A percentile compares a stretch with the other conserved stretches of the same genome.
phyloP scores from a whole-genome alignment of 2,113 vertebrate genomes.

The Carassius gibelio region DNA sequence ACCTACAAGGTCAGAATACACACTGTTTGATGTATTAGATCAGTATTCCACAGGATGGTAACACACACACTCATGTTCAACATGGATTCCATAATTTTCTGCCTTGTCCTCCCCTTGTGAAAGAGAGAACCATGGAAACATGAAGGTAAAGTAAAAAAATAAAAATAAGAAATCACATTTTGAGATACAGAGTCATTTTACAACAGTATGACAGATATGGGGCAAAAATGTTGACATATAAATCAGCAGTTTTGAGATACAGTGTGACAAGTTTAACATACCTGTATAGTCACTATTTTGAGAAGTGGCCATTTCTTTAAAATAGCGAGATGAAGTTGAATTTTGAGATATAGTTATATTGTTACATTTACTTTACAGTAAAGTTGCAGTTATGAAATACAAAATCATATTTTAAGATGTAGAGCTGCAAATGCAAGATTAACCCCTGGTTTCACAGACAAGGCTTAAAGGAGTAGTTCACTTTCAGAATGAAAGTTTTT shows the following conservation, averaged over 20 bases:
- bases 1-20: slow-evolving; percentile 61
- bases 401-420: not conserved
- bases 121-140: not conserved
- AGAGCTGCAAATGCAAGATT: not conserved
- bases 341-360: not conserved
- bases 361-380: not conserved
- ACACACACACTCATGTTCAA: slow-evolving; percentile 58
- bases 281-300: not conserved
- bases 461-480: too few relatives aligned
- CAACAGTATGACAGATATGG: too few relatives aligned
- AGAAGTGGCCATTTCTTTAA: not conserved
- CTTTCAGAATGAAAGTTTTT: too few relatives aligned
- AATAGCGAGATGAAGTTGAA: too few relatives aligned
- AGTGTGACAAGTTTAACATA: not conserved
- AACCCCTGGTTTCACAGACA: too few relatives aligned
- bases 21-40: slow-evolving; percentile 67
- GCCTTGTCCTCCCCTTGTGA: not conserved
- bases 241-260: not conserved
- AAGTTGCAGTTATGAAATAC: not conserved
- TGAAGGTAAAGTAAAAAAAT: not conserved
- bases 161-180: not conserved
- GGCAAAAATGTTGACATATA: not conserved
- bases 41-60: slow-evolving; percentile 65
- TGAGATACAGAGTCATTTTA: not conserved
- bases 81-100: slow-evolving; percentile 59